These are phyloP conservation scores for Meloidogyne chitwoodi DNA, from an alignment of 1,140 invertebrate genomes.

Conservation along the genomic window DNA sequence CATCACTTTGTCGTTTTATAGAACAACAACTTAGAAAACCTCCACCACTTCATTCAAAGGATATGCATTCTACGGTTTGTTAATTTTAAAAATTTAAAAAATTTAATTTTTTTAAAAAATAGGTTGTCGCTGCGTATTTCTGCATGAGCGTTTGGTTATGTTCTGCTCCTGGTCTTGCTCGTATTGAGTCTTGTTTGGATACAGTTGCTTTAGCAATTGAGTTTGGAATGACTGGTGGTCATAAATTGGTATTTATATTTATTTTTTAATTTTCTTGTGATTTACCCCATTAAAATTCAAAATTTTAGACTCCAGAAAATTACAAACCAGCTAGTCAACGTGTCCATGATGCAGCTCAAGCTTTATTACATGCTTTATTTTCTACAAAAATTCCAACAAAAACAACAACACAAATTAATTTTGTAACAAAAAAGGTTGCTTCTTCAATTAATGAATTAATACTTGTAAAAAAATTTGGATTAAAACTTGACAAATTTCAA, in stretches of 20 bases:
- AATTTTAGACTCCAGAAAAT: slow-evolving; percentile 31
- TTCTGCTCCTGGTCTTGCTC: slow-evolving; percentile 76
- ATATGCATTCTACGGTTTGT: slow-evolving; percentile 85
- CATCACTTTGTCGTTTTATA: slow-evolving; percentile 70
- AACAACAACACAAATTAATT: not conserved
- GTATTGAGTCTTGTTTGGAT: slow-evolving; percentile 84
- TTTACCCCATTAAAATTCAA: too few relatives aligned
- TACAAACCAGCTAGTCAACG: slow-evolving; percentile 55
- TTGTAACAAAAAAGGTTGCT: not conserved
- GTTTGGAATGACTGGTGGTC: slow-evolving; percentile 90
- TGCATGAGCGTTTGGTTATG: slow-evolving; percentile 87
- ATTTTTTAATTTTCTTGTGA: not conserved
- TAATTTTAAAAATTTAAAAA: not conserved
- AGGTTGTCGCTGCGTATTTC: slow-evolving; percentile 82
- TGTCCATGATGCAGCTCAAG: slow-evolving; percentile 54
- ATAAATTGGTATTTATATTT: slow-evolving; percentile 66
- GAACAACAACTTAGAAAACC: slow-evolving; percentile 89
- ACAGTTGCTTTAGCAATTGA: slow-evolving; percentile 93
- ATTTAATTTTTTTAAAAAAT: slow-evolving; percentile 27
- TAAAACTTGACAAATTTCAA: slow-evolving; percentile 44
- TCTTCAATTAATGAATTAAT: slow-evolving; percentile 44
- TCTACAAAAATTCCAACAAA: slow-evolving; percentile 16
- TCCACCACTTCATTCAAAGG: slow-evolving; percentile 88
- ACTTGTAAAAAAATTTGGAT: slow-evolving; percentile 47
- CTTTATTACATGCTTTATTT: slow-evolving; percentile 47